phyloP scores from a whole-genome alignment of 2,797 vertebrate genomes.

The Setipinna tenuifilis region DNA sequence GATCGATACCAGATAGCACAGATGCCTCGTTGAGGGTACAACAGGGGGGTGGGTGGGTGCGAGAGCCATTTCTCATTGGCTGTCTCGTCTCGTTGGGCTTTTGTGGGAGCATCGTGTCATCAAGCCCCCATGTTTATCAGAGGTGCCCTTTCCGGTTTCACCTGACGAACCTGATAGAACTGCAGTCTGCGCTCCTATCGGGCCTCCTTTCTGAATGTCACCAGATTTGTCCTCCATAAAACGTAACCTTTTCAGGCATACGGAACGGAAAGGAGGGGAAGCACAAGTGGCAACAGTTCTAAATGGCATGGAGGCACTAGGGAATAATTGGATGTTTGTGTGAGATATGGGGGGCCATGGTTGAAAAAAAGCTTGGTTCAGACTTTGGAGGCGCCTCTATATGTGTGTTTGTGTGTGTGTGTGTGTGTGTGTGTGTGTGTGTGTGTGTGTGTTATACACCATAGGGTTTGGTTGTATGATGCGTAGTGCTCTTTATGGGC shows the following conservation, averaged over 20 bases:
- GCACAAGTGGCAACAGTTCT: conserved; percentile 10
- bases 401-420: too few relatives aligned
- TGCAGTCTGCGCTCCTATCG: conserved; percentile 42
- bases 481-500: not conserved
- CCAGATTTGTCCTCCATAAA: conserved; percentile 51
- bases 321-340: conserved; percentile 21
- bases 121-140: conserved; percentile 44
- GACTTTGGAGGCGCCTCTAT: not conserved
- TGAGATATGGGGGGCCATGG: not conserved
- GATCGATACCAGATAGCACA: not conserved
- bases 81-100: conserved; percentile 36
- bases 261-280: conserved; percentile 40
- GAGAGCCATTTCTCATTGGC: not conserved
- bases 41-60: not conserved
- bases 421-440: too few relatives aligned
- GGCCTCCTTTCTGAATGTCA: conserved; percentile 58
- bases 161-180: conserved; percentile 52
- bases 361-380: not conserved
- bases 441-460: not conserved
- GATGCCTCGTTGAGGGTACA: not conserved
- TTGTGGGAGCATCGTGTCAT: conserved; percentile 47
- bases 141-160: conserved; percentile 34
- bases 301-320: conserved; percentile 17
- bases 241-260: conserved; percentile 43
- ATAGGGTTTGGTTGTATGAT: not conserved